Conservation (phyloP, 2,888 invertebrate genomes). For the Hirtodrosophila duncani region DNA sequence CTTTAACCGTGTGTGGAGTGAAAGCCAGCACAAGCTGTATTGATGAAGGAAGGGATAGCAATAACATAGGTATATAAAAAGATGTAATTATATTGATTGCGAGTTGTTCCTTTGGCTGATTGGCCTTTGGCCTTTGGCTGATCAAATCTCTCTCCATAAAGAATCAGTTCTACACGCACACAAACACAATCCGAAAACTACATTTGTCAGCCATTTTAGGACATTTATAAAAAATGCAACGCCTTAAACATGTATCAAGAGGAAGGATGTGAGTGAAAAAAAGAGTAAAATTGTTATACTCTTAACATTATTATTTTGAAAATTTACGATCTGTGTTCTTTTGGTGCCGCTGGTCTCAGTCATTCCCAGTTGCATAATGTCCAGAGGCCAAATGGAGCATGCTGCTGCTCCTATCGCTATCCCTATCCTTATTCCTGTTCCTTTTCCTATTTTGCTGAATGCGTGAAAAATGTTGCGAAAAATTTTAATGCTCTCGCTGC, state of each 20-base stretch:
- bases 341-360: conserved; percentile 10
- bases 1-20: no score
- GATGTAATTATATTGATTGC: no score
- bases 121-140: no score
- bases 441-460: conserved; percentile 67
- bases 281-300: conserved; percentile 57
- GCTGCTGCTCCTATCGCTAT: conserved; percentile 38
- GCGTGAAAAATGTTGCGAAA: conserved; percentile 68
- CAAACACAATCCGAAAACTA: background rate
- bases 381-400: conserved; percentile 33
- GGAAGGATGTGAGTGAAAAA: conserved; percentile 3
- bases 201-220: conserved; percentile 17
- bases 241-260: conserved; percentile 43
- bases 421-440: no score
- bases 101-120: no score
- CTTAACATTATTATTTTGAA: conserved; percentile 68
- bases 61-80: no score
- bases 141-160: no score
- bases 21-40: no score
- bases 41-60: no score
- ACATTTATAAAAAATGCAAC: conserved; percentile 43
- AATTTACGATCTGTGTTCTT: conserved; percentile 56
- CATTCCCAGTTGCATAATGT: conserved; percentile 4
- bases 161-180: no score
- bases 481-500: conserved; percentile 66